Evolutionary conservation across 2,888 invertebrate genomes (phyloP).

Genomic region (Stenolophus ochropezus): DNA sequence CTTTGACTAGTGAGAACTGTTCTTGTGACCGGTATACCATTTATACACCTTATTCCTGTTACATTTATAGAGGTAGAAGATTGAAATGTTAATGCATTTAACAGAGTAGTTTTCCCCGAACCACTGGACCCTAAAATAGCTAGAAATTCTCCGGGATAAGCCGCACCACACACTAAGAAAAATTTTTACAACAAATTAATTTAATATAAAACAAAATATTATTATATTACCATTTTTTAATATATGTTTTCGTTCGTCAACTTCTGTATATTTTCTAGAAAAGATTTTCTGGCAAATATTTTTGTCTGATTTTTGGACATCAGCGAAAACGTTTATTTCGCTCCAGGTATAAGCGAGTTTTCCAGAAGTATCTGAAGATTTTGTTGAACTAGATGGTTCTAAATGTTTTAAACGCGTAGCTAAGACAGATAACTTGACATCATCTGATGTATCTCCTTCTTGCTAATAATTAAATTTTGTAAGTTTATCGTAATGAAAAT

Average conservation of each 20-base stretch:
- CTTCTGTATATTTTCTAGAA: slow-evolving; percentile 65
- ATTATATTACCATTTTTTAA: slow-evolving; percentile 80
- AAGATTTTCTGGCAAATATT: slow-evolving; percentile 55
- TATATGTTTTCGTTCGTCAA: slow-evolving; percentile 80
- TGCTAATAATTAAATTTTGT: slow-evolving; percentile 10
- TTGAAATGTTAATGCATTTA: slow-evolving; percentile 91
- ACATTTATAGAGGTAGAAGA: slow-evolving; percentile 82
- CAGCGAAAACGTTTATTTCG: slow-evolving; percentile 85
- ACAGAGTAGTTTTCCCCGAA: slow-evolving; percentile 94
- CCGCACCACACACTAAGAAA: slow-evolving; percentile 84
- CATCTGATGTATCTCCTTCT: slow-evolving; percentile 6
- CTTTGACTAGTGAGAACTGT: slow-evolving; percentile 84
- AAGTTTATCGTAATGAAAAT: background rate
- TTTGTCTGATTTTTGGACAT: slow-evolving; percentile 70
- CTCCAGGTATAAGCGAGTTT: slow-evolving; percentile 85
- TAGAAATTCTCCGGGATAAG: slow-evolving; percentile 89
- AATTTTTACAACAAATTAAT: background rate
- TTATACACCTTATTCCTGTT: slow-evolving; percentile 78
- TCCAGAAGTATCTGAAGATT: slow-evolving; percentile 23
- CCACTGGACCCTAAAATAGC: slow-evolving; percentile 94
- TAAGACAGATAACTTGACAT: slow-evolving; percentile 42
- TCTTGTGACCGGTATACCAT: slow-evolving; percentile 85
- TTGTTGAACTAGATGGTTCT: background rate
- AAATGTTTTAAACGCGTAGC: slow-evolving; percentile 32
- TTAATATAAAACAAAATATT: background rate